Conservation (phyloP, 2,113 vertebrate genomes). For the Nerophis ophidion region DNA sequence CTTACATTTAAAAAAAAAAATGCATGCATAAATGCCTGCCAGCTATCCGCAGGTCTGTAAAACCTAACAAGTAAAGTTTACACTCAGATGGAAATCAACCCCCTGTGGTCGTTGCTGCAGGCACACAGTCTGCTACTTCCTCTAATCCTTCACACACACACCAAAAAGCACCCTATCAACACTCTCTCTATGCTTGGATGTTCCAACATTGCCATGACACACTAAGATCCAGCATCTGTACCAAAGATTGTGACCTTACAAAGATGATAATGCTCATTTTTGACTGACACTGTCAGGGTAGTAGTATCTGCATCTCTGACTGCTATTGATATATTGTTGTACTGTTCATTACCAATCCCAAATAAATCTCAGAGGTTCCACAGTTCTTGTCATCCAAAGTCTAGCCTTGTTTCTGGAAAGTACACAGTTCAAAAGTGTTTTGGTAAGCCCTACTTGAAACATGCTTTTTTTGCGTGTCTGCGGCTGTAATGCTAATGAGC, state of each 20-base stretch:
- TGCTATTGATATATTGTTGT: no score
- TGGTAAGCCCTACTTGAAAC: no score
- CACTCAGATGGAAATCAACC: conserved; percentile 50
- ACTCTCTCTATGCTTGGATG: not conserved
- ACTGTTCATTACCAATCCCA: no score
- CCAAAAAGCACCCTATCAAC: conserved; percentile 11
- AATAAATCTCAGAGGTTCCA: no score
- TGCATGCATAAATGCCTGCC: not conserved
- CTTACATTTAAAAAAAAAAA: not conserved
- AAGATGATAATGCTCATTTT: not conserved
- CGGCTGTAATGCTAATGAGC: no score
- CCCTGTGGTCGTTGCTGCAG: conserved; percentile 25
- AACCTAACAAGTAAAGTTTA: conserved; percentile 10
- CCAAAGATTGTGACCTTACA: not conserved
- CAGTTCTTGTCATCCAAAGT: no score
- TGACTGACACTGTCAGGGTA: no score
- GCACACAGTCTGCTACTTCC: not conserved
- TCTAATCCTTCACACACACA: conserved; percentile 18
- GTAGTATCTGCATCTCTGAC: no score
- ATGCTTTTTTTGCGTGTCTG: no score
- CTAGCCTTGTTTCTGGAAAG: no score
- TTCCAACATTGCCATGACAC: no score
- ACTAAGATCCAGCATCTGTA: not conserved
- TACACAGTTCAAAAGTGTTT: no score
- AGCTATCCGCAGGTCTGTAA: conserved; percentile 1